Percentiles rank a stretch among this genome's conserved stretches.
phyloP scores from a whole-genome alignment of 1,140 invertebrate species.

The Vanessa tameamea region DNA sequence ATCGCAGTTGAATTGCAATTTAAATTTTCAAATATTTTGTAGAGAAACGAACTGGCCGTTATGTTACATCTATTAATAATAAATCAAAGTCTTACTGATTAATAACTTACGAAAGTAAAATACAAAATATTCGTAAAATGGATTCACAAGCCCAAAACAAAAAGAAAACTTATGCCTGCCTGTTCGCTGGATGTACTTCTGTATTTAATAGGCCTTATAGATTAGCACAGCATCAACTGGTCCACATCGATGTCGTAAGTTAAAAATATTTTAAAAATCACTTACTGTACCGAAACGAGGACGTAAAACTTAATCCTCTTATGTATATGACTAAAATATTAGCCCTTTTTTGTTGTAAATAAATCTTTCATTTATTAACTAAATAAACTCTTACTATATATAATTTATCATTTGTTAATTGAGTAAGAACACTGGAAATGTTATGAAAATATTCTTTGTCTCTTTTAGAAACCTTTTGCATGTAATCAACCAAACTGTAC shows the following conservation, averaged over 20 bases:
- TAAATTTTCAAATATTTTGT: too few species aligned
- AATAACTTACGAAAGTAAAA: background rate
- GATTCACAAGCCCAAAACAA: slow-evolving; percentile 24
- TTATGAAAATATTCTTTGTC: slow-evolving; percentile 4
- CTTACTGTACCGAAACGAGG: too few species aligned
- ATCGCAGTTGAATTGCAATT: too few species aligned
- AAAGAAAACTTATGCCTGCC: slow-evolving; percentile 59
- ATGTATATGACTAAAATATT: too few species aligned
- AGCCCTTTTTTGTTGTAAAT: too few species aligned
- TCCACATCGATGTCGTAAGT: slow-evolving; percentile 75
- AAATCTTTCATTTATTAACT: too few species aligned
- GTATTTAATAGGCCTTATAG: slow-evolving; percentile 75
- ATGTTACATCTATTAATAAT: background rate
- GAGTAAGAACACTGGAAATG: too few species aligned
- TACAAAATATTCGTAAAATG: slow-evolving; percentile 18
- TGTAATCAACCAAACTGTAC: slow-evolving; percentile 67
- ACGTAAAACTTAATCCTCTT: too few species aligned
- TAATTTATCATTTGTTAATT: too few species aligned
- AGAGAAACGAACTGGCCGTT: background rate
- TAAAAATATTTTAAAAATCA: background rate
- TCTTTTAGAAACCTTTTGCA: slow-evolving; percentile 69
- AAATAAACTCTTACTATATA: too few species aligned
- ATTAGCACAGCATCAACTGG: slow-evolving; percentile 69
- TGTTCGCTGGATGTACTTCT: slow-evolving; percentile 61
- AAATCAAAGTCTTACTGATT: background rate